Conservation (phyloP, 2,797 vertebrate species). For the Acanthis flammea region DNA sequence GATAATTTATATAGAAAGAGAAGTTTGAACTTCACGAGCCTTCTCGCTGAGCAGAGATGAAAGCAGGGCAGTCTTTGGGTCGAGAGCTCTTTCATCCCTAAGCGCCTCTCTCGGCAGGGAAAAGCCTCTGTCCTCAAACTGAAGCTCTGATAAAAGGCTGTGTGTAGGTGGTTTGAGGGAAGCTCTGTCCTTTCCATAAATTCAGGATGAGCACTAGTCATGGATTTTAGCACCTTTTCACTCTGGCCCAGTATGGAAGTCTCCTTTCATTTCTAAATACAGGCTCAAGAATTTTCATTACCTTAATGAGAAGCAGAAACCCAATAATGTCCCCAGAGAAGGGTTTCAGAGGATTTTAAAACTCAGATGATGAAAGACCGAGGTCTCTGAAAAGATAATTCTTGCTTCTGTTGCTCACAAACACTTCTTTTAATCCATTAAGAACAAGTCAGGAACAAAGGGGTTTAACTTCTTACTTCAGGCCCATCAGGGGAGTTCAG, state of each 20-base stretch:
- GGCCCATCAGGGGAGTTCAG: fast-evolving
- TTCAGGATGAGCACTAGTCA: not conserved
- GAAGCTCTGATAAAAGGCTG: not conserved
- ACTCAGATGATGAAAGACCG: not conserved
- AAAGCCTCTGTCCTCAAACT: not conserved
- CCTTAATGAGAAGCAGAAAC: not conserved
- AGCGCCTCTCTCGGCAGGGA: not conserved
- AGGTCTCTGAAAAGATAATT: not conserved
- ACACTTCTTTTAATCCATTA: not conserved
- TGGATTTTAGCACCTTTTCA: not conserved
- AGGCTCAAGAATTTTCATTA: not conserved
- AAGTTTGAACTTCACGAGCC: not conserved
- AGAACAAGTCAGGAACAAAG: not conserved
- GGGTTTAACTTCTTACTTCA: not conserved
- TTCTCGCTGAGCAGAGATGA: not conserved
- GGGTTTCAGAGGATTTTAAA: not conserved
- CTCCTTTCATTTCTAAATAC: not conserved
- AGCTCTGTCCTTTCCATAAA: not conserved
- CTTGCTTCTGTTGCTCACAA: not conserved
- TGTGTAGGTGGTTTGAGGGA: not conserved
- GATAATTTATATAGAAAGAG: not conserved
- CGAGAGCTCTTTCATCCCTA: not conserved
- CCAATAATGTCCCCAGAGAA: fast-evolving
- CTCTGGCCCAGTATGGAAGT: not conserved
- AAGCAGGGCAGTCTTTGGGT: not conserved